Conservation (phyloP, 1,140 invertebrate species). For the Venustaconcha ellipsiformis region DNA sequence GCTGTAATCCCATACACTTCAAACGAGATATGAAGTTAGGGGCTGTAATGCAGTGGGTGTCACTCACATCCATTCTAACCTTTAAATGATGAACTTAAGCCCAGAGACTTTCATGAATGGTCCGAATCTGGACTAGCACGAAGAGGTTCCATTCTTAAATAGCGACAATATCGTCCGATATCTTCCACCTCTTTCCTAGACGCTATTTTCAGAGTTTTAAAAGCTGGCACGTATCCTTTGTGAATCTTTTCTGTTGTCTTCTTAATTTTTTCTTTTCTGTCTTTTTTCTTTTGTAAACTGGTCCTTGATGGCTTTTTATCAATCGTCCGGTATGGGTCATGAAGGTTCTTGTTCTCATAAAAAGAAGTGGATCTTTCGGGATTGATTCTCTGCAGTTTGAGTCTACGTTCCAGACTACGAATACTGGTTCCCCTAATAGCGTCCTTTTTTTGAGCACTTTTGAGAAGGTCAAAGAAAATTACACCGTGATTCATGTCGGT, state of each 20-base stretch:
- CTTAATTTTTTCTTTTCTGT: slow-evolving; percentile 31
- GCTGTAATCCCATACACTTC: no score
- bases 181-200: slow-evolving; percentile 19
- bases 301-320: slow-evolving; percentile 17
- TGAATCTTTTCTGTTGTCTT: slow-evolving; percentile 25
- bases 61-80: no score
- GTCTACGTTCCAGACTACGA: slow-evolving; percentile 15
- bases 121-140: no score
- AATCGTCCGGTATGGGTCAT: slow-evolving; percentile 18
- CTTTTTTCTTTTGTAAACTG: slow-evolving; percentile 26
- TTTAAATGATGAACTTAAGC: no score
- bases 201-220: slow-evolving; percentile 21
- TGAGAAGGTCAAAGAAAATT: slow-evolving; percentile 26
- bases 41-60: no score
- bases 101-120: no score
- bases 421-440: slow-evolving; percentile 13
- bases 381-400: slow-evolving; percentile 13
- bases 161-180: slow-evolving; percentile 20
- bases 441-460: slow-evolving; percentile 12
- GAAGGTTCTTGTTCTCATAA: slow-evolving; percentile 24
- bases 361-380: slow-evolving; percentile 24
- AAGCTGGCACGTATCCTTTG: slow-evolving; percentile 22
- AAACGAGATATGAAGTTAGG: no score
- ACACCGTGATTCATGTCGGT: slow-evolving; percentile 25
- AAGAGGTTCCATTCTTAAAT: neutral